Evolutionary conservation across 2,113 vertebrate genomes (phyloP).

Genomic region (Amphiprion percula): DNA sequence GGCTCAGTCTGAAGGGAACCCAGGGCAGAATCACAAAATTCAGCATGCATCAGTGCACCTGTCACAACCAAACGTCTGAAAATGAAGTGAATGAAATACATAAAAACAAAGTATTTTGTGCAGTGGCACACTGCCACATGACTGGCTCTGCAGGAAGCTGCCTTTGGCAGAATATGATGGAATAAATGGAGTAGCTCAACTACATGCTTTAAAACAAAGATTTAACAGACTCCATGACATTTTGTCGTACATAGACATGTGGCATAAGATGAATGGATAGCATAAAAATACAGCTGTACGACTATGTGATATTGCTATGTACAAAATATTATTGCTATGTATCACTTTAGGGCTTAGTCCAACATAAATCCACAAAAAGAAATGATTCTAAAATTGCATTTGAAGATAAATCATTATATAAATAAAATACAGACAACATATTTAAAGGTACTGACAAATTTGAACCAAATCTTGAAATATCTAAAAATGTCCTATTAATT

Average conservation of each 20-base stretch:
- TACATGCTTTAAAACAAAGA: slow-evolving; percentile 45
- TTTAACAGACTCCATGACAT: slow-evolving; percentile 5
- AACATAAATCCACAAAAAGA: no score
- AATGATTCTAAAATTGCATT: no score
- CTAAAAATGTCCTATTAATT: no score
- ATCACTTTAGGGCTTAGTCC: no score
- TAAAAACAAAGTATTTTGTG: slow-evolving; percentile 24
- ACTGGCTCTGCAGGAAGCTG: slow-evolving; percentile 46
- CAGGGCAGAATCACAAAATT: slow-evolving; percentile 9
- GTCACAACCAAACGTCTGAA: slow-evolving; percentile 30
- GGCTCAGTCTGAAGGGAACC: slow-evolving; percentile 15
- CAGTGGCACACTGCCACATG: slow-evolving; percentile 20
- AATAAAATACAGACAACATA: no score
- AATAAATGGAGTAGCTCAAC: slow-evolving; percentile 48
- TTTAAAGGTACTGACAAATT: no score
- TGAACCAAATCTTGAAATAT: no score
- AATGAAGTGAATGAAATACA: slow-evolving; percentile 16
- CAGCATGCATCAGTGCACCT: slow-evolving; percentile 45
- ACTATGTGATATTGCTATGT: no score
- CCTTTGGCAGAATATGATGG: slow-evolving; percentile 51
- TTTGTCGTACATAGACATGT: slow-evolving; percentile 30
- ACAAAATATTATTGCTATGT: no score
- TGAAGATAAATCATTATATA: no score
- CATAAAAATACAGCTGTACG: neutral
- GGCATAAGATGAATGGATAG: slow-evolving; percentile 22